phyloP scores from a whole-genome alignment of 2,113 vertebrate species.

The Mandrillus leucophaeus region DNA sequence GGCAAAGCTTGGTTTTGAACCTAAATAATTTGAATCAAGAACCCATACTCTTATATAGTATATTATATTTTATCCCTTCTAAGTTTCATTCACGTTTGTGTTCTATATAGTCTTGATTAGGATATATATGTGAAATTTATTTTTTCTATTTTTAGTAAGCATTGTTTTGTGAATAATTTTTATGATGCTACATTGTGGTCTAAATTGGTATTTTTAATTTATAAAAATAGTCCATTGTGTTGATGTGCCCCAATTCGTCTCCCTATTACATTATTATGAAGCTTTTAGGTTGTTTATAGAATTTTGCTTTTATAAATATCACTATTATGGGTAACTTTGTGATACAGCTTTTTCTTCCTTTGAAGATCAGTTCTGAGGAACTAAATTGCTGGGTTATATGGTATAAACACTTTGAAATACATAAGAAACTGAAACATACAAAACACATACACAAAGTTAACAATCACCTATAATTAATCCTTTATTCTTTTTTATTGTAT shows the following conservation, averaged over 20 bases:
- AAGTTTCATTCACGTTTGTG: background rate
- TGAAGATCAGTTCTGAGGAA: background rate
- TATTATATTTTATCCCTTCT: background rate
- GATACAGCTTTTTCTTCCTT: background rate
- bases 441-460: background rate
- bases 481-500: background rate
- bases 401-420: background rate
- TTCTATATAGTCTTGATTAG: background rate
- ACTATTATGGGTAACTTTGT: background rate
- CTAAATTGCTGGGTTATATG: background rate
- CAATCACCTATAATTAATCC: background rate
- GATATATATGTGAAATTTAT: background rate
- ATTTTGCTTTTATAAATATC: background rate
- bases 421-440: background rate
- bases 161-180: background rate
- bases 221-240: background rate
- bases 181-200: background rate
- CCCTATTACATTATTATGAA: background rate
- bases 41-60: background rate
- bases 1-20: background rate
- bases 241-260: background rate
- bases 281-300: background rate
- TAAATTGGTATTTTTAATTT: constrained; percentile 3
- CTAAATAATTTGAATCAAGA: background rate
- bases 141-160: background rate